Conservation (phyloP, 1,140 invertebrate genomes). For the Pissodes strobi region DNA sequence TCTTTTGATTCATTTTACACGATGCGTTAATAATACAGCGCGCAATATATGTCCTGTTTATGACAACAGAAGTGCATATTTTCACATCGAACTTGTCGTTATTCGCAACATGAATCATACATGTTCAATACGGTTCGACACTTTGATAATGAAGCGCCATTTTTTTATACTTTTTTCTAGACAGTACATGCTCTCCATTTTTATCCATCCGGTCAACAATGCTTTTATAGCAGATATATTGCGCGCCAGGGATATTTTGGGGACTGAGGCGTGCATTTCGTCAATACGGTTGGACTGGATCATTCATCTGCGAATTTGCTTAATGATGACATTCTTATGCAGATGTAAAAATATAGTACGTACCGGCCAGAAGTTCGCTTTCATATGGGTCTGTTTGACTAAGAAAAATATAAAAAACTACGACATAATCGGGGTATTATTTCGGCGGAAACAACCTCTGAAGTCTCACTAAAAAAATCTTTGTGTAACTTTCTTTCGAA, state of each 20-base stretch:
- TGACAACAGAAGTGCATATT: constrained; percentile 55
- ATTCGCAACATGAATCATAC: constrained; percentile 49
- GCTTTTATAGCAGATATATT: constrained; percentile 4
- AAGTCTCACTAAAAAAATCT: too few species aligned
- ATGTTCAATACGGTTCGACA: constrained; percentile 56
- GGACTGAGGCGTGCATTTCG: not conserved
- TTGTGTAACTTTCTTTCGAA: too few species aligned
- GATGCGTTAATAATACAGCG: constrained; percentile 52
- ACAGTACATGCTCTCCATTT: constrained; percentile 41
- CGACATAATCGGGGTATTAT: too few species aligned
- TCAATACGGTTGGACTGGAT: too few species aligned
- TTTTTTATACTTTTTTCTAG: constrained; percentile 37
- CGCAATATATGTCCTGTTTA: constrained; percentile 55
- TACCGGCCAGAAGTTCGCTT: too few species aligned
- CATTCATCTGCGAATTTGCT: too few species aligned
- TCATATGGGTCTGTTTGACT: too few species aligned
- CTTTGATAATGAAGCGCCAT: constrained; percentile 54
- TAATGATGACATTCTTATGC: too few species aligned
- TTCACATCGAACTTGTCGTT: constrained; percentile 55
- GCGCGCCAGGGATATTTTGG: not conserved
- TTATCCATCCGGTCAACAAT: constrained; percentile 33
- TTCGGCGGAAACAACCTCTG: too few species aligned
- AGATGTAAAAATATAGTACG: too few species aligned
- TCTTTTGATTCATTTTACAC: constrained; percentile 54
- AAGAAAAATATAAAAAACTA: too few species aligned